Conservation (phyloP, 2,113 vertebrate genomes). For the Rhea americana region DNA sequence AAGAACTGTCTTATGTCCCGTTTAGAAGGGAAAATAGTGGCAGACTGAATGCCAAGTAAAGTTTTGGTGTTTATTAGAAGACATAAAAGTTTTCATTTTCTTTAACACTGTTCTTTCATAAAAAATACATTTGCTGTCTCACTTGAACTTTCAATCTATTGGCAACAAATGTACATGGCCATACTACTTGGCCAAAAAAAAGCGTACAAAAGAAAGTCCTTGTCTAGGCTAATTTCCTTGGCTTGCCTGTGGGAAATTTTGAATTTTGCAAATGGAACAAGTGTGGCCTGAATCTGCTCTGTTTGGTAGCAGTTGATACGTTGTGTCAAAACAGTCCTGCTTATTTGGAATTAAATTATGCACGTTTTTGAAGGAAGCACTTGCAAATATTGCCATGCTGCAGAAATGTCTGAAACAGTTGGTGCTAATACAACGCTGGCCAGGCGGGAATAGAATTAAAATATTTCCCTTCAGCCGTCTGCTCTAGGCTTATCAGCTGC, state of each 20-base stretch:
- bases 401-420: conserved; percentile 36
- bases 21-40: background rate
- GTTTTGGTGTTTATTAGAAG: background rate
- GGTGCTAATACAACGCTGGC: conserved; percentile 36
- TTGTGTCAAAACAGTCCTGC: conserved; percentile 41
- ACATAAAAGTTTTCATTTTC: background rate
- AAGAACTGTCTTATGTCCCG: background rate
- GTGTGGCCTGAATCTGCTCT: conserved; percentile 37
- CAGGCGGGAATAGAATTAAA: conserved; percentile 30
- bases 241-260: background rate
- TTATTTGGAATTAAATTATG: conserved; percentile 47
- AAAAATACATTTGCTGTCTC: conserved; percentile 27
- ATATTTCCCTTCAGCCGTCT: background rate
- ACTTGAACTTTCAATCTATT: conserved; percentile 15
- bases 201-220: background rate
- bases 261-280: conserved; percentile 56
- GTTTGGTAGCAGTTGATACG: conserved; percentile 49
- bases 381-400: conserved; percentile 31
- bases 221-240: conserved; percentile 21
- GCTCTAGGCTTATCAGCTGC: conserved; percentile 28
- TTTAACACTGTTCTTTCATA: background rate
- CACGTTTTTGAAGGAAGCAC: conserved; percentile 36
- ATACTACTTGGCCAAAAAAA: background rate
- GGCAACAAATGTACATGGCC: background rate
- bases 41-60: background rate